Evolutionary conservation across 2,797 vertebrate species (phyloP).

Genomic region (Peromyscus attwateri): DNA sequence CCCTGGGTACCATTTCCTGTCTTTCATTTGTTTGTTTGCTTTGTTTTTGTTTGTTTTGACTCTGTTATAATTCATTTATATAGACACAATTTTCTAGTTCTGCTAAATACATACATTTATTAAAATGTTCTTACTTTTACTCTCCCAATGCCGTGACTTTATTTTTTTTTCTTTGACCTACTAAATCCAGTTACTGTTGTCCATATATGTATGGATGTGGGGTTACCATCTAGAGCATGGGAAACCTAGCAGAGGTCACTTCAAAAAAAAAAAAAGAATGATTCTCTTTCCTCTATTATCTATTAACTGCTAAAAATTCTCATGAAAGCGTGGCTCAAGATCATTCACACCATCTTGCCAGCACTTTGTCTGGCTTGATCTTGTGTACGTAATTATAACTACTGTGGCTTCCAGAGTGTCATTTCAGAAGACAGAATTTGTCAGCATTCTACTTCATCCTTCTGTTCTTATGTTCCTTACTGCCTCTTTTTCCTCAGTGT

Average conservation of each 20-base stretch:
- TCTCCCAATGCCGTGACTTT: too few relatives aligned
- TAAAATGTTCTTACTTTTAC: not conserved
- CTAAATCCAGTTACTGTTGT: too few relatives aligned
- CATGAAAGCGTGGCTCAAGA: not conserved
- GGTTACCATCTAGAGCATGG: not conserved
- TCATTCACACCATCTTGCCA: not conserved
- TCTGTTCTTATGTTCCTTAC: not conserved
- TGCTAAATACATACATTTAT: not conserved
- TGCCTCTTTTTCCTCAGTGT: not conserved
- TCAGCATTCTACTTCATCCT: not conserved
- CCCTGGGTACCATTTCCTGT: not conserved
- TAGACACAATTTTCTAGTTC: not conserved
- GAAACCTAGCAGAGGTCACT: not conserved
- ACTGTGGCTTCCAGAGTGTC: not conserved
- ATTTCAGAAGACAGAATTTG: not conserved
- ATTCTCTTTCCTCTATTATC: not conserved
- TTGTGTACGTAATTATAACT: not conserved
- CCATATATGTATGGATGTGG: not conserved
- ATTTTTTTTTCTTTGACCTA: not conserved
- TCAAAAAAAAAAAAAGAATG: too few relatives aligned
- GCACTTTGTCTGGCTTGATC: not conserved
- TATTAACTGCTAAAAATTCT: not conserved
- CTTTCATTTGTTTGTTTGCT: not conserved
- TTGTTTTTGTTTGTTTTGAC: too few relatives aligned
- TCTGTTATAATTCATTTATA: not conserved